Percentiles rank a stretch among this genome's conserved stretches.
Conservation (phyloP, 2,797 vertebrate species). For the Paedocypris micromegethes region DNA sequence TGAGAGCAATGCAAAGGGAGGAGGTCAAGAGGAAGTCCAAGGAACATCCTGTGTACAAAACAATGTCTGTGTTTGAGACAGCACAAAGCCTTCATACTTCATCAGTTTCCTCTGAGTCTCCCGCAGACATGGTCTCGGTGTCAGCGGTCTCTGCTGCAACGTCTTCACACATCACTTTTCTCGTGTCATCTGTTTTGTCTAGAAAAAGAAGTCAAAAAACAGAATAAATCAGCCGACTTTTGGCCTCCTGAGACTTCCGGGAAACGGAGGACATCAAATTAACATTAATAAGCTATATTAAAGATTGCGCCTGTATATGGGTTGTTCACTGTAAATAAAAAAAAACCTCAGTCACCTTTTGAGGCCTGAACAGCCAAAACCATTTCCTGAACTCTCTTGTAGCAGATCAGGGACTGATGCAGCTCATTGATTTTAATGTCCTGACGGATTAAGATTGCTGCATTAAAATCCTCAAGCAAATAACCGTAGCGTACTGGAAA, state of each 20-base stretch:
- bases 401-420: conserved; percentile 76
- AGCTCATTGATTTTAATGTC: conserved; percentile 87
- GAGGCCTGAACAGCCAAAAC: conserved; percentile 65
- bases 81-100: conserved; percentile 59
- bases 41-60: conserved; percentile 63
- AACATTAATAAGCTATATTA: not conserved
- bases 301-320: too few relatives aligned
- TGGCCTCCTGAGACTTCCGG: not conserved
- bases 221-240: not conserved
- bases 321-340: not conserved
- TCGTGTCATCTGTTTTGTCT: conserved; percentile 69
- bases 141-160: conserved; percentile 67
- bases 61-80: conserved; percentile 43
- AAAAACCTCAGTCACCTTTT: conserved; percentile 65
- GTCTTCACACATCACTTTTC: conserved; percentile 67
- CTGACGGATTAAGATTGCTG: conserved; percentile 55
- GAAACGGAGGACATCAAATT: conserved; percentile 4
- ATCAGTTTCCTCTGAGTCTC: conserved; percentile 62
- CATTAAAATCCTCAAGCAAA: not conserved
- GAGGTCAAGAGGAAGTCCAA: conserved; percentile 60
- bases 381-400: conserved; percentile 79
- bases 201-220: conserved; percentile 25
- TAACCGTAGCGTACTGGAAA: not conserved
- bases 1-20: conserved; percentile 25
- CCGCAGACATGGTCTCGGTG: conserved; percentile 59